Evolutionary conservation across 2,797 vertebrate genomes (phyloP).

Genomic region (Nyctalus aviator): DNA sequence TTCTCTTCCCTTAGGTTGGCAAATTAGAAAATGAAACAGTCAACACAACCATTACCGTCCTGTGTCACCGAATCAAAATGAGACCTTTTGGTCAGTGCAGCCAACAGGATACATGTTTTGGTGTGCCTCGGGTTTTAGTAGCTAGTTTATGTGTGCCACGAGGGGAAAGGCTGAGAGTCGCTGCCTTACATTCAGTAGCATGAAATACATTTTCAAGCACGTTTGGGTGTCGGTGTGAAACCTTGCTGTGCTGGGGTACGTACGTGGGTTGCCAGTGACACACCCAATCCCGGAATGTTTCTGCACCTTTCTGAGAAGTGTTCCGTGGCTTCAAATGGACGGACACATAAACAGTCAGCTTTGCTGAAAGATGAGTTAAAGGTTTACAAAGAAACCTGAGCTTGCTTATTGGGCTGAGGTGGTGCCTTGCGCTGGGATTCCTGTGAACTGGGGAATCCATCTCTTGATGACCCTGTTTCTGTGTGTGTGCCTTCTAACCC

Average conservation of each 20-base stretch:
- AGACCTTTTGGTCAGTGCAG: background rate
- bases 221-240: background rate
- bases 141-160: background rate
- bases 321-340: background rate
- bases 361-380: slow-evolving; percentile 47
- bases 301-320: background rate
- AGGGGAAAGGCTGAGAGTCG: background rate
- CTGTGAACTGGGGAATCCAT: background rate
- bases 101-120: background rate
- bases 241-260: background rate
- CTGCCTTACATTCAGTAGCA: background rate
- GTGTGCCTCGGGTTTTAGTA: background rate
- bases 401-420: background rate
- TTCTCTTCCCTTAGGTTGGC: background rate
- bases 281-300: background rate
- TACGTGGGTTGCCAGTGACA: accelerated
- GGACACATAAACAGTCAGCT: background rate
- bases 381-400: slow-evolving; percentile 5
- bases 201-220: background rate
- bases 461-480: slow-evolving; percentile 42
- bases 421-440: background rate
- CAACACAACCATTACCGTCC: background rate
- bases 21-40: background rate
- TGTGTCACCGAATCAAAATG: background rate
- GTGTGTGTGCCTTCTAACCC: slow-evolving; percentile 58